Percentiles rank a stretch among this genome's conserved stretches.
phyloP scores from a whole-genome alignment of 1,140 invertebrate genomes.

The Probaryconus sp. region DNA sequence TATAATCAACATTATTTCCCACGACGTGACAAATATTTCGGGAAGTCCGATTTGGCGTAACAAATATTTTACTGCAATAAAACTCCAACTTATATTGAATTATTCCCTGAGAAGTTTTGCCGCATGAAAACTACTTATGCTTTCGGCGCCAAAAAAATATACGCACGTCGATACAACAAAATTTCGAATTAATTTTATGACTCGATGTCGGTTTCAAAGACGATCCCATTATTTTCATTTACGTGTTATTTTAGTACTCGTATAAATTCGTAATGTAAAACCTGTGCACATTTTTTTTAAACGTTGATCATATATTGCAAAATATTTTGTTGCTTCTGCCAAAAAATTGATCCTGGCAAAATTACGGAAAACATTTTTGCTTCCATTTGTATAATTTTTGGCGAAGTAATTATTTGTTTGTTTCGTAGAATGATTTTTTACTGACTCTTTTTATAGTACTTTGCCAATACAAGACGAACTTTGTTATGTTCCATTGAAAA shows the following conservation, averaged over 20 bases:
- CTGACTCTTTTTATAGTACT: not conserved
- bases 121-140: not conserved
- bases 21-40: slow-evolving; percentile 38
- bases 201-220: too few species aligned
- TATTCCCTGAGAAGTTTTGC: slow-evolving; percentile 15
- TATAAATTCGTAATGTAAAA: too few species aligned
- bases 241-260: too few species aligned
- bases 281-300: too few species aligned
- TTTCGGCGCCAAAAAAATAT: too few species aligned
- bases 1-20: slow-evolving; percentile 45
- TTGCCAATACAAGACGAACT: not conserved
- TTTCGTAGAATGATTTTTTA: not conserved
- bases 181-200: too few species aligned
- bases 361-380: too few species aligned
- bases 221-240: too few species aligned
- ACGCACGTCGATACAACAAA: too few species aligned
- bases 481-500: slow-evolving; percentile 1
- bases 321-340: too few species aligned
- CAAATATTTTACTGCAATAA: slow-evolving; percentile 36
- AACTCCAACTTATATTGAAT: slow-evolving; percentile 31
- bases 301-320: too few species aligned
- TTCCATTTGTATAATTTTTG: not conserved
- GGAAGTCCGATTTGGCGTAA: slow-evolving; percentile 6
- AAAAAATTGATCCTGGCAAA: too few species aligned
- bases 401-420: not conserved